Evolutionary conservation across 2,797 vertebrate species (phyloP), one percentile per base, ranked within the genome.

Genomic region (Eulemur mongoz): DNA sequence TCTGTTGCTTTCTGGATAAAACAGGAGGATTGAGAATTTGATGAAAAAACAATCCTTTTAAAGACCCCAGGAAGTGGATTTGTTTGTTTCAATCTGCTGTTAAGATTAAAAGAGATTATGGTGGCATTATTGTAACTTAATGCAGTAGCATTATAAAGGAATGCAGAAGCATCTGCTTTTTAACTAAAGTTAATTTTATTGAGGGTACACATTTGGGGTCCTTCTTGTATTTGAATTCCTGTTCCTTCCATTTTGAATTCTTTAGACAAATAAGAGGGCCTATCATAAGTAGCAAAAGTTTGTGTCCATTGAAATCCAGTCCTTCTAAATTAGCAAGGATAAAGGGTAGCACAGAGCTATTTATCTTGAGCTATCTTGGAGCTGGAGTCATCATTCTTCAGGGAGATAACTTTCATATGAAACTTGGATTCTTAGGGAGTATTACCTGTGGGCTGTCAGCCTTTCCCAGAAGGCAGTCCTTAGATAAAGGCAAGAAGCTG

Each of bases 1-100:
- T 94, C 69, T 87, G 40, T 59, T 67, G 20, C 52, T 73, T 88
- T 83, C 76, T 79, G 65, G n/a, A 50, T 89, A 54, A 93, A 82
- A 83, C 81, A 78, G 40, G n/a, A 86, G 72, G 72, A 65, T 59
- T 67, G 17, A 89, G 81, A 90, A 65, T 45, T 81, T 9, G 72
- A 90, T 75, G 61, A 72, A 57, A 79, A 81, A 61, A 61, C 10
- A 69, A 72, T 25, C 59, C 67, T 70, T 52, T 40, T 50, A 72
- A 89, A 86, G 69, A 15, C 30, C 11, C 35, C 25, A 38, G 61
- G 45, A 38, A 13, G 57, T 57, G 61, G 61, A 52, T 18, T 43
- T 25, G 48, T 70, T 76, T 86, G 75, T 79, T 73, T 57, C 50
- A 2, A 12, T 63, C 54, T 63, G 35, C 80, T 52, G 14, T 23